Evolutionary conservation across 1,140 invertebrate species (phyloP).

Genomic region (Atta texana): DNA sequence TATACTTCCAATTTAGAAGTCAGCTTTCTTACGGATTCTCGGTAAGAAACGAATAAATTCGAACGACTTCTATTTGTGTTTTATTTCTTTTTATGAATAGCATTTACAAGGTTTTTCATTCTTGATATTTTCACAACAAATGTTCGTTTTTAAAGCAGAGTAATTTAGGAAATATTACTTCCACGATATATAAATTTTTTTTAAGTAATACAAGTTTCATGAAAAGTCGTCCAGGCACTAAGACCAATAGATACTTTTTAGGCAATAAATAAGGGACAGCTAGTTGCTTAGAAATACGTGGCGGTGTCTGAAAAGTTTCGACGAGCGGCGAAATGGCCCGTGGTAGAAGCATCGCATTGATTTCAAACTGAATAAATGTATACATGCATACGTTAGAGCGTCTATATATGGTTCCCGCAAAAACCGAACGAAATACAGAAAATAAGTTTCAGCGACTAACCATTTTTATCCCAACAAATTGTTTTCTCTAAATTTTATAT

Average conservation of each 20-base stretch:
- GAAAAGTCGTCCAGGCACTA: slow-evolving; percentile 23
- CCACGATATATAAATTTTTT: slow-evolving; percentile 28
- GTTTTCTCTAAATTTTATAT: neutral
- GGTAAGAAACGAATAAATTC: slow-evolving; percentile 45
- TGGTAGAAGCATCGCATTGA: slow-evolving; percentile 50
- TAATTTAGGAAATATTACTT: slow-evolving; percentile 70
- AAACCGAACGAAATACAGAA: slow-evolving; percentile 10
- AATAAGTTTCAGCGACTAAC: slow-evolving; percentile 12
- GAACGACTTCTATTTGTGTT: slow-evolving; percentile 33
- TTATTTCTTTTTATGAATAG: slow-evolving; percentile 29
- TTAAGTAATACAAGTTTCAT: slow-evolving; percentile 53
- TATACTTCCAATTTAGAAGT: neutral
- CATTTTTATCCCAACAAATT: neutral
- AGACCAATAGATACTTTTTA: slow-evolving; percentile 32
- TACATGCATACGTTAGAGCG: slow-evolving; percentile 42
- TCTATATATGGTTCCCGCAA: neutral
- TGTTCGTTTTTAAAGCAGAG: slow-evolving; percentile 48
- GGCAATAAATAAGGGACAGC: slow-evolving; percentile 68
- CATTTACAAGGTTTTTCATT: slow-evolving; percentile 44
- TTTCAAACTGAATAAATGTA: slow-evolving; percentile 55
- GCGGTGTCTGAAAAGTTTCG: slow-evolving; percentile 65
- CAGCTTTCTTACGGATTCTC: neutral
- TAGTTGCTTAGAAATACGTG: slow-evolving; percentile 61
- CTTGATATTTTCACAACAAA: slow-evolving; percentile 22
- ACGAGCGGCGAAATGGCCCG: slow-evolving; percentile 54